phyloP scores from a whole-genome alignment of 2,797 vertebrate genomes.

The Manis crassicaudata region DNA sequence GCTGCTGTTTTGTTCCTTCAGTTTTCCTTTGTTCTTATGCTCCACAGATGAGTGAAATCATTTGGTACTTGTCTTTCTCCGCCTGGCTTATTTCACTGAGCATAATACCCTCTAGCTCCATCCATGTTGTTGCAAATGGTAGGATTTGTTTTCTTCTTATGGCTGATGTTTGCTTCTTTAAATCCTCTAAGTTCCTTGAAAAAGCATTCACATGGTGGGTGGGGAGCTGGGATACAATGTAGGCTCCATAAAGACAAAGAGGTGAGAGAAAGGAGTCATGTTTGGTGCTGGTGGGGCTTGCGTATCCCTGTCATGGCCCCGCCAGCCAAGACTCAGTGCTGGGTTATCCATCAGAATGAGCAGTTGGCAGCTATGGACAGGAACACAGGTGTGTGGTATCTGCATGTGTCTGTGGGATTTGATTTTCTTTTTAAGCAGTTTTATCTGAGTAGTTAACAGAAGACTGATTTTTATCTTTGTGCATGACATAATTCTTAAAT shows the following conservation, averaged over 20 bases:
- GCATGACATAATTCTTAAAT: constrained; percentile 39
- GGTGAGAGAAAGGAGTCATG: not conserved
- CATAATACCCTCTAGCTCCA: too few species aligned
- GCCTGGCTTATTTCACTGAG: too few species aligned
- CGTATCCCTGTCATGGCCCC: not conserved
- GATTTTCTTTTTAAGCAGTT: constrained; percentile 8
- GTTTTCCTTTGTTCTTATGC: too few species aligned
- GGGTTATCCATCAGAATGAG: not conserved
- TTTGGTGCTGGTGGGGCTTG: not conserved
- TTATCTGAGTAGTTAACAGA: not conserved
- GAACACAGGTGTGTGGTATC: rapidly evolving
- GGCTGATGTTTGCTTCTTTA: not conserved
- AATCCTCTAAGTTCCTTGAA: not conserved
- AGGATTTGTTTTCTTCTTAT: too few species aligned
- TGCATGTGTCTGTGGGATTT: not conserved
- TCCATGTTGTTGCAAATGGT: too few species aligned
- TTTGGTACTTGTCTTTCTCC: too few species aligned
- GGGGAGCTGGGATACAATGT: not conserved
- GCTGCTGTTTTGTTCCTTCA: too few species aligned
- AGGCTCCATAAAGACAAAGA: not conserved
- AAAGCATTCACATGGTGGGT: not conserved
- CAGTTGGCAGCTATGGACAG: not conserved
- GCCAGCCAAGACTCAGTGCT: not conserved
- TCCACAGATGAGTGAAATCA: too few species aligned
- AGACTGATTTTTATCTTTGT: not conserved